Percentiles rank a stretch among this genome's conserved stretches.
Evolutionary conservation across 2,797 vertebrate species (phyloP).

Genomic region (Gadopsis bispinosus): DNA sequence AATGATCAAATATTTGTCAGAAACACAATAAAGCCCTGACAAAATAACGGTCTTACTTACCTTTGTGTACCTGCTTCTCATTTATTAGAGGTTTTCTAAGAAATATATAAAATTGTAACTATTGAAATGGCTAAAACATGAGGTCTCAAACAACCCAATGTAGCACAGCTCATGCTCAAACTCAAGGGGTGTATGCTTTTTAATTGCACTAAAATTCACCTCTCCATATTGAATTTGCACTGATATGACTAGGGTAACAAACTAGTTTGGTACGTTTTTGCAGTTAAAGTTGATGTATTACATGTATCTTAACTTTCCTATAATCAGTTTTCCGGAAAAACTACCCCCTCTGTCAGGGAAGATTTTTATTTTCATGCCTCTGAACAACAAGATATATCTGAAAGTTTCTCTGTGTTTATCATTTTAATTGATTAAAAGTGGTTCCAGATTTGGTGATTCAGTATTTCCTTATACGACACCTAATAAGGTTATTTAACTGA

Average conservation of each 20-base stretch:
- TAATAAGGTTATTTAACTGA: not conserved
- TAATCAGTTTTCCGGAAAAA: conserved; percentile 44
- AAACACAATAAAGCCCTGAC: not conserved
- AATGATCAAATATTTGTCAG: not conserved
- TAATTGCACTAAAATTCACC: conserved; percentile 32
- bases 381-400: conserved; percentile 62
- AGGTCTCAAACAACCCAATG: not conserved
- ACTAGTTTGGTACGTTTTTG: conserved; percentile 37
- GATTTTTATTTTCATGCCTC: conserved; percentile 60
- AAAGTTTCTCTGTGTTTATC: conserved; percentile 59
- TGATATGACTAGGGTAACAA: conserved; percentile 48
- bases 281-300: conserved; percentile 52
- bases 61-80: not conserved
- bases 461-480: conserved; percentile 33
- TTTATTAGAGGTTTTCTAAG: not conserved
- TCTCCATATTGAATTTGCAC: conserved; percentile 58
- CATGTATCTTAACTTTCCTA: conserved; percentile 39
- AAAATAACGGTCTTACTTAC: not conserved
- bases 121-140: not conserved
- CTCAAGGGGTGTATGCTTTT: conserved; percentile 33
- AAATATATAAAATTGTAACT: not conserved
- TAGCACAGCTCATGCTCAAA: conserved; percentile 19
- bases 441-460: conserved; percentile 39
- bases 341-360: conserved; percentile 44
- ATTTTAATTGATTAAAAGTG: conserved; percentile 62